These are phyloP conservation scores for Homalodisca vitripennis DNA, from an alignment of 1,140 invertebrate genomes.

Conservation along the genomic window DNA sequence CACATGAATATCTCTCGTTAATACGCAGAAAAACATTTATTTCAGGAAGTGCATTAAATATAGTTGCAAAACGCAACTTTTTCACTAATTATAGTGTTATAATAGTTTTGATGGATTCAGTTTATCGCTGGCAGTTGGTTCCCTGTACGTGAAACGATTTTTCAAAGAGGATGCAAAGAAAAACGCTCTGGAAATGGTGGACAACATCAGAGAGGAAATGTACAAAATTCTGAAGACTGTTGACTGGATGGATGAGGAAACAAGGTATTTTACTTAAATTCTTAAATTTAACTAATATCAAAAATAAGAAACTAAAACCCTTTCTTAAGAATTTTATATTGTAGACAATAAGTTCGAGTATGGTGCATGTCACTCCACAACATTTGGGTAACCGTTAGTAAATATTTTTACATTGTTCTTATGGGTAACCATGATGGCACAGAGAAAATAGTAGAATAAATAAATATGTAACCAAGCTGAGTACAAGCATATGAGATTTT, in stretches of 20 bases:
- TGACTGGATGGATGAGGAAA: slow-evolving; percentile 87
- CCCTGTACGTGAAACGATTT: slow-evolving; percentile 72
- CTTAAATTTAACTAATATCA: too few species aligned
- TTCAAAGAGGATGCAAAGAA: slow-evolving; percentile 70
- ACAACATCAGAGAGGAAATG: slow-evolving; percentile 66
- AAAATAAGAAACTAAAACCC: too few species aligned
- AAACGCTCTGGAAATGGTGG: slow-evolving; percentile 79
- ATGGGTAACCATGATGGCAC: too few species aligned
- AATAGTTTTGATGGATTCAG: slow-evolving; percentile 46
- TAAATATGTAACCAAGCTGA: too few species aligned
- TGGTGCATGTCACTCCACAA: too few species aligned
- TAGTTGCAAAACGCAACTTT: background rate
- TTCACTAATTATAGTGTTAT: background rate
- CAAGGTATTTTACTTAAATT: slow-evolving; percentile 52
- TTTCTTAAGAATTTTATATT: too few species aligned
- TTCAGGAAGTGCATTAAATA: background rate
- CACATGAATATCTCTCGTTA: too few species aligned
- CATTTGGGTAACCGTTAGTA: too few species aligned
- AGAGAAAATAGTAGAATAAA: too few species aligned
- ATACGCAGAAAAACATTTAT: background rate
- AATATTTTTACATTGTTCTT: too few species aligned
- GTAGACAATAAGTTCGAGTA: too few species aligned
- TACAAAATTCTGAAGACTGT: slow-evolving; percentile 57
- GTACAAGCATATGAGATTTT: too few species aligned
- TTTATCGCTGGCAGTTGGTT: slow-evolving; percentile 73